phyloP scores from a whole-genome alignment of 2,113 vertebrate genomes.

The Pagrus major region DNA sequence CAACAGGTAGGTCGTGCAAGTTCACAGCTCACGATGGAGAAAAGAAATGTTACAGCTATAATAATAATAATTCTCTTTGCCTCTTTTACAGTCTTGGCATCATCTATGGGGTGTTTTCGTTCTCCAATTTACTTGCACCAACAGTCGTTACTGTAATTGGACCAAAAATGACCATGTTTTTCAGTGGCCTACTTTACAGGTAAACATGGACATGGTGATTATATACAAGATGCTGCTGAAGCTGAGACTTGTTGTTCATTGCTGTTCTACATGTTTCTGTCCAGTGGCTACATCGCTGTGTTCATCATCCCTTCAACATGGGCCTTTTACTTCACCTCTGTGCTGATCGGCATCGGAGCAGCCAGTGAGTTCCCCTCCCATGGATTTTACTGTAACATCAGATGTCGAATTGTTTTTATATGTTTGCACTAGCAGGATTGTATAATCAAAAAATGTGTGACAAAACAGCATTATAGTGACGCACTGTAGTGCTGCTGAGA shows the following conservation, averaged over 20 bases:
- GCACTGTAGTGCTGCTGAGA: no score
- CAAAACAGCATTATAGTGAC: no score
- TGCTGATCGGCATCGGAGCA: conserved; percentile 94
- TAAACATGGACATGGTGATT: conserved; percentile 47
- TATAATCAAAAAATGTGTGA: no score
- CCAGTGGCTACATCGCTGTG: conserved; percentile 91
- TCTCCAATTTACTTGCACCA: conserved; percentile 93
- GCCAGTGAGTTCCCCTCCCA: conserved; percentile 87
- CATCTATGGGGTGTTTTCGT: conserved; percentile 97
- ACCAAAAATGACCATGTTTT: conserved; percentile 91
- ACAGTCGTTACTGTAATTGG: conserved; percentile 90
- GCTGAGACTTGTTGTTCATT: not conserved
- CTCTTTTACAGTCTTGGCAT: conserved; percentile 89
- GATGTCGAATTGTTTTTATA: not conserved
- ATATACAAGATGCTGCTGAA: not conserved
- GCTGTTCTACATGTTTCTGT: conserved; percentile 9
- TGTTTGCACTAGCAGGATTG: not conserved
- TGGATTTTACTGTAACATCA: not conserved
- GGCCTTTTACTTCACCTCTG: conserved; percentile 96
- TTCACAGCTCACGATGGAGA: not conserved
- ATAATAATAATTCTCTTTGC: not conserved
- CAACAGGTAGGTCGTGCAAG: conserved; percentile 87
- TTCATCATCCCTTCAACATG: conserved; percentile 93
- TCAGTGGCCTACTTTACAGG: conserved; percentile 96
- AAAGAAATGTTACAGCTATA: not conserved